Base-by-base conservation (phyloP, 2,888 invertebrate genomes). In the Strigamia crassipes region DNA sequence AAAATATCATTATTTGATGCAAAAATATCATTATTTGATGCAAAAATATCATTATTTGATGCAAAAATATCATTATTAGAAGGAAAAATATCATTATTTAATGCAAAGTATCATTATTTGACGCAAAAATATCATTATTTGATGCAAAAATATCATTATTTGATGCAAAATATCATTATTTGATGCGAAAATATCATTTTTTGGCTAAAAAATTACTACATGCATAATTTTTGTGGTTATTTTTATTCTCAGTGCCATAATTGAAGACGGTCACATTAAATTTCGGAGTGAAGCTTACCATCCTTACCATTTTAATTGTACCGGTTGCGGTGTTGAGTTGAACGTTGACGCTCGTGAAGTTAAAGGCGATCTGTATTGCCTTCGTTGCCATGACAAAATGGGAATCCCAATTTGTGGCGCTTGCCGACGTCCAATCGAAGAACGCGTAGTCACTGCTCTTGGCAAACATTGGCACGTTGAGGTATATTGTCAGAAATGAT, bases 371-470 rank as follows among this genome's bases (percentile, higher is more conserved):
- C 89, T 99, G 82, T 99, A 98, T 89, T 99, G 99, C 87, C 91
- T 99, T 84, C 92, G 99, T 82, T 99, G 99, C 87, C 98, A 99
- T 87, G 99, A 99, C 89, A 98, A 99, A 90, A 99, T 99, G 98
- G 99, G 99, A 38, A 97, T 99, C 84, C 99, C 99, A n/a, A 99
- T 99, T 85, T 99, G 99, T 88, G 99, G 99, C 41, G 99, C 99
- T 81, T 99, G 99, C 88, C 94, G 99, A 81, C 93, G 99, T 38
- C 99, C 99, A 0, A 99, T 99, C 85, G 99, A 99, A 88, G 99
- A 99, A 88, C 91, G 99, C 83, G 97, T 99, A 38, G 98, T 99
- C 12, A 99, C 99, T 42, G 99, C 99, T 13, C 90, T 99, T 38
- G 99, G 97, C 38, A 98, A 98, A 89, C 96, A 97, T 87, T 98